Evolutionary conservation across 2,113 vertebrate genomes (phyloP).

Genomic region (Phyllostomus discolor): DNA sequence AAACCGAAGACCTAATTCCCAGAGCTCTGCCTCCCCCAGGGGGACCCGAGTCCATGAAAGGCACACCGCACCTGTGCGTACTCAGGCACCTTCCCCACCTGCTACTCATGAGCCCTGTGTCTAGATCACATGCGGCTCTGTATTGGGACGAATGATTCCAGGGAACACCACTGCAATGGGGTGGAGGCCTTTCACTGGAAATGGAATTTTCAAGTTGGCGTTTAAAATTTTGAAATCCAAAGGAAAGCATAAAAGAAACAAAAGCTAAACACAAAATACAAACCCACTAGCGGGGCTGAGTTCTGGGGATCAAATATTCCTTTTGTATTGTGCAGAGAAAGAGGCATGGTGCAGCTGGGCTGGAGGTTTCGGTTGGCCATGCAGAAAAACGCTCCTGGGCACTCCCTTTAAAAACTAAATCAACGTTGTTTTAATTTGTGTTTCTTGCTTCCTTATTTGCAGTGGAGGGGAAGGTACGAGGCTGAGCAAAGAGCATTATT

Average conservation of each 20-base stretch:
- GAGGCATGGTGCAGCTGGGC: neutral
- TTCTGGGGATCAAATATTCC: constrained; percentile 67
- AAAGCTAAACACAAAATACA: constrained; percentile 45
- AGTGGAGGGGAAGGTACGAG: constrained; percentile 59
- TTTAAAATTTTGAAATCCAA: constrained; percentile 44
- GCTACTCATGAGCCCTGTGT: fast-evolving
- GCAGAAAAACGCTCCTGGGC: constrained; percentile 72
- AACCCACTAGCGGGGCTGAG: constrained; percentile 38
- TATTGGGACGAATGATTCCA: neutral
- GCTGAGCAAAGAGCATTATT: constrained; percentile 76
- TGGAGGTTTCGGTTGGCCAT: constrained; percentile 52
- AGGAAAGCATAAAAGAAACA: constrained; percentile 59
- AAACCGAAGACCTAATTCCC: neutral
- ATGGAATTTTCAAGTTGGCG: constrained; percentile 19
- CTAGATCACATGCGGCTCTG: neutral
- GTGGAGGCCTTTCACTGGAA: neutral
- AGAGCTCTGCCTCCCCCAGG: neutral
- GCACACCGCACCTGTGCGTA: fast-evolving
- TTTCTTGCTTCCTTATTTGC: constrained; percentile 72
- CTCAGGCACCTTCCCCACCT: neutral
- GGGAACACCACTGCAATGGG: neutral
- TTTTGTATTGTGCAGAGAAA: constrained; percentile 56
- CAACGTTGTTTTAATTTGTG: constrained; percentile 82
- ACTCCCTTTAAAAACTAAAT: constrained; percentile 77
- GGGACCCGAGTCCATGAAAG: neutral